Evolutionary conservation across 2,888 invertebrate species (phyloP).

Genomic region (Alcis repandata): DNA sequence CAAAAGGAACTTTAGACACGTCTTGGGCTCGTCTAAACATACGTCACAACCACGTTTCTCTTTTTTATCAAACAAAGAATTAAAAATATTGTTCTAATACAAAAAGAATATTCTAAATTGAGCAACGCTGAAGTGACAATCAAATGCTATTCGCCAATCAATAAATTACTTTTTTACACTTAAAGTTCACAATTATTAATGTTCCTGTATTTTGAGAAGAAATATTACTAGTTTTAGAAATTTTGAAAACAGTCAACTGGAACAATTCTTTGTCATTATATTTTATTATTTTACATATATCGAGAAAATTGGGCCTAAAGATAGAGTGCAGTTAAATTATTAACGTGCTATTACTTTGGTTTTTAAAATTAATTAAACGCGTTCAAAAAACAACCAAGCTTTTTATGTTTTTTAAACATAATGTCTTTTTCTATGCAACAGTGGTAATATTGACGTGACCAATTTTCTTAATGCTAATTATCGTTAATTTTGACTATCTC

Average conservation of each 20-base stretch:
- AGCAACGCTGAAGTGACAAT: slow-evolving; percentile 79
- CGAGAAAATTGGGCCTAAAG: slow-evolving; percentile 21
- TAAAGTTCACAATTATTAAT: neutral
- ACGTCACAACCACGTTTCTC: slow-evolving; percentile 81
- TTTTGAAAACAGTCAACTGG: neutral
- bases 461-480: slow-evolving; percentile 7
- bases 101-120: slow-evolving; percentile 75
- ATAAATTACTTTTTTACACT: slow-evolving; percentile 24
- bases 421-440: neutral
- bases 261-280: too few species aligned
- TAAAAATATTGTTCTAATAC: slow-evolving; percentile 59
- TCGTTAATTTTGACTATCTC: neutral
- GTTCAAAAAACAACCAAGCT: neutral
- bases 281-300: slow-evolving; percentile 6
- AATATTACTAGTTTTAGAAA: neutral
- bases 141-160: slow-evolving; percentile 75
- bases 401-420: slow-evolving; percentile 1
- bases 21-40: slow-evolving; percentile 64
- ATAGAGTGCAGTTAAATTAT: slow-evolving; percentile 19
- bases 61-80: slow-evolving; percentile 58
- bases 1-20: slow-evolving; percentile 69
- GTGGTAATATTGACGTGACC: neutral
- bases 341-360: slow-evolving; percentile 5
- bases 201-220: neutral
- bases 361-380: neutral